Percentiles rank a stretch among this genome's conserved stretches.
phyloP scores from a whole-genome alignment of 2,888 invertebrate genomes.

The Entomobrya proxima region DNA sequence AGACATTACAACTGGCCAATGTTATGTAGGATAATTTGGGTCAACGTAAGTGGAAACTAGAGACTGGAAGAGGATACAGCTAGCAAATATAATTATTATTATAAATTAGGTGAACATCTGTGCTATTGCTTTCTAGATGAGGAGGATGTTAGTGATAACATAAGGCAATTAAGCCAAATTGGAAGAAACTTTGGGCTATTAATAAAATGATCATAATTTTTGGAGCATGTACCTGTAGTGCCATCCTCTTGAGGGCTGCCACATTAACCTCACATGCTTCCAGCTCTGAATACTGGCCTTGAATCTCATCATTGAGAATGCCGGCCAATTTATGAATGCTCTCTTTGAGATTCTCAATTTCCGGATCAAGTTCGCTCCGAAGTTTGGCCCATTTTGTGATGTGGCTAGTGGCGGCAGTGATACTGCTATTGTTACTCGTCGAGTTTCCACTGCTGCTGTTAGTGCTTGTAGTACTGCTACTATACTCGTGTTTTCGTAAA shows the following conservation, averaged over 20 bases:
- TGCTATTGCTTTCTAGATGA: no score
- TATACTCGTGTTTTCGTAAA: slow-evolving; percentile 44
- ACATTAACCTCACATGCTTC: slow-evolving; percentile 77
- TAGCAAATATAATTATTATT: not conserved
- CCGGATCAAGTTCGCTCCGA: slow-evolving; percentile 52
- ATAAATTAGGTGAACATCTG: no score
- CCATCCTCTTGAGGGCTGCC: slow-evolving; percentile 76
- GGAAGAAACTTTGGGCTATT: no score
- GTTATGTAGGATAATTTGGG: not conserved
- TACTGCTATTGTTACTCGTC: slow-evolving; percentile 6
- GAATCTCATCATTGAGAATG: slow-evolving; percentile 77
- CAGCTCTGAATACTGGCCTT: slow-evolving; percentile 78
- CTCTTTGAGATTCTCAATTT: slow-evolving; percentile 62
- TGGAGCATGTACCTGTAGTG: slow-evolving; percentile 76
- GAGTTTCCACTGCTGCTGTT: not conserved
- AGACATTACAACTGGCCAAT: no score
- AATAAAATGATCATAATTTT: not conserved
- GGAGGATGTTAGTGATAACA: no score
- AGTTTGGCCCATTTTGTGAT: slow-evolving; percentile 54
- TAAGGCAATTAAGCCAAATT: no score
- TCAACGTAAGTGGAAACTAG: not conserved
- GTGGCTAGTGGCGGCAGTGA: slow-evolving; percentile 1
- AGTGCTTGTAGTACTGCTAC: slow-evolving; percentile 29
- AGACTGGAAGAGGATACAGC: not conserved
- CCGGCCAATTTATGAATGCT: slow-evolving; percentile 58